Conservation (phyloP, 2,113 vertebrate species). For the Platanista minor region DNA sequence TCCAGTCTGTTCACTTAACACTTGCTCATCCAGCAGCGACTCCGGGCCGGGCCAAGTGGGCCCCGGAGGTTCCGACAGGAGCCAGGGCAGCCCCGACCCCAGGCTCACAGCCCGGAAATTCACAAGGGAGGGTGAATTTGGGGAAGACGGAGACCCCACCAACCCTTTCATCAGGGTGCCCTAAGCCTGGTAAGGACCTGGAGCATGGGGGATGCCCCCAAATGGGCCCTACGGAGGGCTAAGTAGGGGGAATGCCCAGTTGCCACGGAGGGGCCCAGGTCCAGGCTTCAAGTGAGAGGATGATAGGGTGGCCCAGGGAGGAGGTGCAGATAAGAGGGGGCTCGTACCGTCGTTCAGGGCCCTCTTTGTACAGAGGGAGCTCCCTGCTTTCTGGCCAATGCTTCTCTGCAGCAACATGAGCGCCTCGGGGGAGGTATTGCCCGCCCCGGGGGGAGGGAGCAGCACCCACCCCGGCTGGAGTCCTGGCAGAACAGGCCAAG, state of each 20-base stretch:
- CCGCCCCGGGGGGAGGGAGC: fast-evolving
- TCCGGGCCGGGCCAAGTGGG: fast-evolving
- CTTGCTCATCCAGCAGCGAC: fast-evolving
- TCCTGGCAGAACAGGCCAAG: not conserved
- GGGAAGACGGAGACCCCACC: fast-evolving
- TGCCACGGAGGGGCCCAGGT: fast-evolving
- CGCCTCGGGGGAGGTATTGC: not conserved
- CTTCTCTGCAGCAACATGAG: not conserved
- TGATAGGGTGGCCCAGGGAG: fast-evolving
- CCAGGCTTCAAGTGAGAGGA: not conserved
- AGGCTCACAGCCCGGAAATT: not conserved
- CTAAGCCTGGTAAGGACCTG: not conserved
- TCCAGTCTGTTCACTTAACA: not conserved
- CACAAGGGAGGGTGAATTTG: fast-evolving
- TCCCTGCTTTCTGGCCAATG: fast-evolving
- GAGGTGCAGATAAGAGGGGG: no score
- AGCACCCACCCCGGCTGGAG: fast-evolving
- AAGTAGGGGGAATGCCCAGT: fast-evolving
- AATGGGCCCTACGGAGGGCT: fast-evolving
- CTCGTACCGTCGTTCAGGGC: fast-evolving
- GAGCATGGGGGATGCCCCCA: fast-evolving
- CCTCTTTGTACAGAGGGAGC: not conserved
- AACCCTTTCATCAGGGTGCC: fast-evolving
- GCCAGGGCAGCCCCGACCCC: not conserved
- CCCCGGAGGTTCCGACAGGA: not conserved